Evolutionary conservation across 1,140 invertebrate species (phyloP).

Genomic region (Ctenoplectra terminalis): DNA sequence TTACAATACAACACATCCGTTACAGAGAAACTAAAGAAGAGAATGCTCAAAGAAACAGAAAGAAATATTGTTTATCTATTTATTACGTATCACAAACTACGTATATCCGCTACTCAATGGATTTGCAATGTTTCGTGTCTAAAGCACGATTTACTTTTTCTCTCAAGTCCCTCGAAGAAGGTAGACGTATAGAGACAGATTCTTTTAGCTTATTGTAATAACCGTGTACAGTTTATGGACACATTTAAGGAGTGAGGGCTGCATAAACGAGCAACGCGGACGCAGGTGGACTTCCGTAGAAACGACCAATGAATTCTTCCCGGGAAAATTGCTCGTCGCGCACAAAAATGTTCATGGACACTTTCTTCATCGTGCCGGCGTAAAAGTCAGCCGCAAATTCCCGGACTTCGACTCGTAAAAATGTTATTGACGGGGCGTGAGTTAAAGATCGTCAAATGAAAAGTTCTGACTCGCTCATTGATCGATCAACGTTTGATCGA

Average conservation of each 20-base stretch:
- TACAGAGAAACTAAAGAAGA: too few species aligned
- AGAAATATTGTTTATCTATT: too few species aligned
- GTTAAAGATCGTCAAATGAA: constrained; percentile 17
- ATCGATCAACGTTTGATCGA: neutral
- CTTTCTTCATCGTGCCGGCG: constrained; percentile 49
- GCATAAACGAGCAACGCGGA: constrained; percentile 58
- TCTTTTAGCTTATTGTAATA: constrained; percentile 57
- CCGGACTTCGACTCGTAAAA: constrained; percentile 34
- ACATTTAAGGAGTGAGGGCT: constrained; percentile 54
- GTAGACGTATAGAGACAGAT: constrained; percentile 49
- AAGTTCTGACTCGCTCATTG: neutral
- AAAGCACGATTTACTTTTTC: neutral
- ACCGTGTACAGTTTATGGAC: constrained; percentile 60
- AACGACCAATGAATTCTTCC: constrained; percentile 69
- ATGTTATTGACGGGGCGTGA: constrained; percentile 2
- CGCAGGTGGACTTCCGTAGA: constrained; percentile 64
- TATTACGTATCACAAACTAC: too few species aligned
- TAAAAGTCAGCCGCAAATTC: constrained; percentile 51
- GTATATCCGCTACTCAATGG: neutral
- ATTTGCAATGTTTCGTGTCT: too few species aligned
- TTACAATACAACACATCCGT: too few species aligned
- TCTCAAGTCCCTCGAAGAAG: neutral
- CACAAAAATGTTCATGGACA: constrained; percentile 52
- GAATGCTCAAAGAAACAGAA: too few species aligned
- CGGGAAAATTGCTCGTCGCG: constrained; percentile 54